Evolutionary conservation across 2,888 invertebrate species (phyloP).

Genomic region (Dynastes grantii): DNA sequence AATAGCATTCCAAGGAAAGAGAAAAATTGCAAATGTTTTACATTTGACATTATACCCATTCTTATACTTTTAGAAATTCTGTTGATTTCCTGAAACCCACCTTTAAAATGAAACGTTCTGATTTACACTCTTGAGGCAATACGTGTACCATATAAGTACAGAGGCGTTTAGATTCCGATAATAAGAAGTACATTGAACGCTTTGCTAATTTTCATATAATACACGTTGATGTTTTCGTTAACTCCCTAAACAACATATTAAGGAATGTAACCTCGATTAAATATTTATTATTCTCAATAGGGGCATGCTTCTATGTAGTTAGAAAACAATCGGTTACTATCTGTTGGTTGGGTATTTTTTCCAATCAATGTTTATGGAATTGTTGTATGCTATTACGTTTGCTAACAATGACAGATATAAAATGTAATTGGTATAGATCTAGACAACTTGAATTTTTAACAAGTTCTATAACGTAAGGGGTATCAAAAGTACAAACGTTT

Average conservation of each 20-base stretch:
- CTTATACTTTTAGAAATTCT: background rate
- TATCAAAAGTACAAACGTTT: background rate
- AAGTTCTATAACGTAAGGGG: background rate
- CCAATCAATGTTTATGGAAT: background rate
- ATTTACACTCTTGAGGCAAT: background rate
- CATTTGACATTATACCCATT: background rate
- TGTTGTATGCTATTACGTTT: background rate
- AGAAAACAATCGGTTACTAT: constrained; percentile 8
- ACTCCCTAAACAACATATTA: constrained; percentile 7
- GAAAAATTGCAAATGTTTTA: no score
- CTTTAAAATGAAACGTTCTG: background rate
- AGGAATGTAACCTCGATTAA: constrained; percentile 24
- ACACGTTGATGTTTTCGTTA: background rate
- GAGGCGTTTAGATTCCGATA: background rate
- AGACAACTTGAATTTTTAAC: constrained; percentile 23
- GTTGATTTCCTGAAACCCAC: background rate
- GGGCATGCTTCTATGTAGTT: background rate
- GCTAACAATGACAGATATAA: constrained; percentile 34
- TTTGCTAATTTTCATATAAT: constrained; percentile 31
- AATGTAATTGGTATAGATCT: constrained; percentile 24
- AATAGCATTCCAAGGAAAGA: background rate
- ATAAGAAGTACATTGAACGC: background rate
- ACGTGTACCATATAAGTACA: background rate
- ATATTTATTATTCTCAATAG: constrained; percentile 28
- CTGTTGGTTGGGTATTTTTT: constrained; percentile 2